These are phyloP conservation scores for Ardeotis arabs DNA, from an alignment of 2,113 vertebrate species.

Conservation along the genomic window DNA sequence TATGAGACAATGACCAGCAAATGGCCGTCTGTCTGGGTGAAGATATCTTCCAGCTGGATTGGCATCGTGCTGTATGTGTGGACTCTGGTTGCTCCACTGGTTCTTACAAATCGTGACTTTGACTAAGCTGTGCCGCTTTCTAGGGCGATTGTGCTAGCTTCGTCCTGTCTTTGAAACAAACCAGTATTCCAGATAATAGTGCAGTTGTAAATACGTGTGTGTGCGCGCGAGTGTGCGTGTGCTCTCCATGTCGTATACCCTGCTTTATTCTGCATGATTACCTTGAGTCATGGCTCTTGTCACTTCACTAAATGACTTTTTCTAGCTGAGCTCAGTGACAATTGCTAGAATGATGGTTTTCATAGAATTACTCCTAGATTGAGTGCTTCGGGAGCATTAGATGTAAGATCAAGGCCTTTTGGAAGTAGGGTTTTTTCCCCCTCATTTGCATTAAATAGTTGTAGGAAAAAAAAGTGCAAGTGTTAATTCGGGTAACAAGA, in stretches of 20 bases:
- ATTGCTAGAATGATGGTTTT: neutral
- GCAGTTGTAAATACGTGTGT: conserved; percentile 61
- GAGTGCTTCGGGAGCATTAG: neutral
- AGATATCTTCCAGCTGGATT: conserved; percentile 97
- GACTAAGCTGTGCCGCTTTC: conserved; percentile 75
- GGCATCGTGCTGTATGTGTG: conserved; percentile 94
- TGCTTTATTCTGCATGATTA: conserved; percentile 72
- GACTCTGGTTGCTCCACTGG: conserved; percentile 95
- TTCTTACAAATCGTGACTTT: conserved; percentile 96
- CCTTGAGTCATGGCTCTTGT: conserved; percentile 51
- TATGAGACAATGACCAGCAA: conserved; percentile 93
- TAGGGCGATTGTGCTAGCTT: neutral
- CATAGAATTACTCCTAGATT: neutral
- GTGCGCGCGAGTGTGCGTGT: neutral
- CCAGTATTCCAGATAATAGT: conserved; percentile 55
- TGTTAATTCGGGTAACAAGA: neutral
- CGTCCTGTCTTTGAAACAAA: conserved; percentile 26
- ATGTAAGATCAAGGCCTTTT: neutral
- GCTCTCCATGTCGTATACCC: conserved; percentile 30
- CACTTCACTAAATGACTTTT: conserved; percentile 49
- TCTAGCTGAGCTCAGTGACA: conserved; percentile 51
- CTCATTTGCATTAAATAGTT: neutral
- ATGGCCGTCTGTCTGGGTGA: conserved; percentile 98
- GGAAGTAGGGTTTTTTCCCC: neutral
- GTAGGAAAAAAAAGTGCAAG: neutral